These are phyloP conservation scores for Clusia tigrina DNA, from an alignment of 2,888 invertebrate species.

Conservation along the genomic window DNA sequence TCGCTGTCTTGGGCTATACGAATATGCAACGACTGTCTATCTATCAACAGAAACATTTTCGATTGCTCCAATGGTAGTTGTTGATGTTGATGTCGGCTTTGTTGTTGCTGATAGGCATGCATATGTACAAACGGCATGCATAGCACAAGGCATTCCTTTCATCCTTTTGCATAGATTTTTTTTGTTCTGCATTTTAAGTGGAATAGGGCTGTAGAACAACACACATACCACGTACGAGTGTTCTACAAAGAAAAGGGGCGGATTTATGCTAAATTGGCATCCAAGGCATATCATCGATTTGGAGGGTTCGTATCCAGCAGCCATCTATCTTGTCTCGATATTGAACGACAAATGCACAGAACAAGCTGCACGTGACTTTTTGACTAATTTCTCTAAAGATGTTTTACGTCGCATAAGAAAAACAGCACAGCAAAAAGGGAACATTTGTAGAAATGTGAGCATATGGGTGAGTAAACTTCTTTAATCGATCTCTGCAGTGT, in stretches of 20 bases:
- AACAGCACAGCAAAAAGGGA: background rate
- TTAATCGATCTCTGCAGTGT: background rate
- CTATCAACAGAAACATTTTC: constrained; percentile 18
- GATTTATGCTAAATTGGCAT: constrained; percentile 26
- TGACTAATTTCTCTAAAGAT: constrained; percentile 15
- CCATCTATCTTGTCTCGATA: constrained; percentile 24
- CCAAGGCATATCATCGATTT: constrained; percentile 4
- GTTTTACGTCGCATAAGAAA: background rate
- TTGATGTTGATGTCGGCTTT: background rate
- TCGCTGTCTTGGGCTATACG: constrained; percentile 7
- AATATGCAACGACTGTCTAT: constrained; percentile 12
- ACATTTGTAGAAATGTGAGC: background rate
- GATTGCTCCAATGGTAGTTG: background rate
- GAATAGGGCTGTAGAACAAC: constrained; percentile 10
- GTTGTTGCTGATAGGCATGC: background rate
- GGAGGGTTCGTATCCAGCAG: background rate
- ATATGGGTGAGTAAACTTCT: background rate
- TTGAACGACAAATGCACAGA: constrained; percentile 24
- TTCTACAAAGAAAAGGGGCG: constrained; percentile 18
- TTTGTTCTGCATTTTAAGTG: background rate
- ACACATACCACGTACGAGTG: no score
- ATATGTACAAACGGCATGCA: background rate
- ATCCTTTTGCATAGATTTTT: background rate
- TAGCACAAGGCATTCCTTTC: background rate
- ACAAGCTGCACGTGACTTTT: constrained; percentile 27